These are phyloP conservation scores for Labeo rohita DNA, from an alignment of 2,113 vertebrate genomes.

Conservation along the genomic window DNA sequence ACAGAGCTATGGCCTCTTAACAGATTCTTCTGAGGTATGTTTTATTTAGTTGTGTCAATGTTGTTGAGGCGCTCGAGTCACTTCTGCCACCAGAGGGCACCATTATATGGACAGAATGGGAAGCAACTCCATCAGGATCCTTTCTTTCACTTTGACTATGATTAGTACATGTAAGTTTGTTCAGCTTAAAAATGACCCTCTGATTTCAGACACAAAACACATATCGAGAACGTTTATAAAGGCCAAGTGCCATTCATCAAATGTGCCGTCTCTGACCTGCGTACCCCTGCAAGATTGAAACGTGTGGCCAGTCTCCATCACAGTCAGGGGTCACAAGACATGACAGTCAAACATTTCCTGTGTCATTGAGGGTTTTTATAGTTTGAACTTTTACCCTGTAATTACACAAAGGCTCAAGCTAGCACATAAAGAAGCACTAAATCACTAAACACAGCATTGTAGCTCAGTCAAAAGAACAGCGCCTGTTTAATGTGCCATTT, in stretches of 20 bases:
- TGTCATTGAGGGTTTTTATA: constrained; percentile 59
- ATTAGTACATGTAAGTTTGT: neutral
- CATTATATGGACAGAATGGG: constrained; percentile 61
- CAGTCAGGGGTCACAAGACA: constrained; percentile 19
- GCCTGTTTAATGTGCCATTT: constrained; percentile 15
- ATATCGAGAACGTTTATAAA: neutral
- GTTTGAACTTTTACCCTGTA: constrained; percentile 75
- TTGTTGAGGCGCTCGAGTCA: neutral
- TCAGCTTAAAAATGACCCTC: neutral
- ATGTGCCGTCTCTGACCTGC: neutral
- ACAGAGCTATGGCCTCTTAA: neutral
- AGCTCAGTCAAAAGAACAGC: constrained; percentile 8
- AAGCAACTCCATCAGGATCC: neutral
- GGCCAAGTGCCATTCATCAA: neutral
- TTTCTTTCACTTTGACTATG: neutral
- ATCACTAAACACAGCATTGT: neutral
- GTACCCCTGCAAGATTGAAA: constrained; percentile 24
- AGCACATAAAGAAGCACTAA: neutral
- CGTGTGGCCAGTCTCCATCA: constrained; percentile 22
- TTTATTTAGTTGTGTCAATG: neutral
- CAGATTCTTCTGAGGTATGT: neutral
- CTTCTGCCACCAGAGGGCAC: constrained; percentile 66
- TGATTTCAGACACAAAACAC: neutral
- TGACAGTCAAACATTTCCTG: constrained; percentile 58
- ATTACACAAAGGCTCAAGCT: constrained; percentile 67